Evolutionary conservation across 2,113 vertebrate species (phyloP).

Genomic region (Hemichromis elongatus): DNA sequence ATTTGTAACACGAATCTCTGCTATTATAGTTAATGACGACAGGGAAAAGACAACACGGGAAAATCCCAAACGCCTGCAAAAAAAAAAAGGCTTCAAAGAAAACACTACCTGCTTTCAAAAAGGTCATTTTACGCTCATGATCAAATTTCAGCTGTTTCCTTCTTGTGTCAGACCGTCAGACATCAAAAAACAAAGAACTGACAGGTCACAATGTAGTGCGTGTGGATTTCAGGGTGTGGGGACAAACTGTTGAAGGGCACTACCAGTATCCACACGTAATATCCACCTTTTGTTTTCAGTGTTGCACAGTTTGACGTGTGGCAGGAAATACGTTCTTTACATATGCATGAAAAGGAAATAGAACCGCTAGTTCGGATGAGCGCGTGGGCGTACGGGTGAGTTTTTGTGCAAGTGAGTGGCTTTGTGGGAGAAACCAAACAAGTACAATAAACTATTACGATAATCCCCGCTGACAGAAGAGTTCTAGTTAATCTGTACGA

Average conservation of each 20-base stretch:
- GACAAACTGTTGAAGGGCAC: constrained; percentile 41
- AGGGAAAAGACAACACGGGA: constrained; percentile 18
- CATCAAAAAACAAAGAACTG: constrained; percentile 16
- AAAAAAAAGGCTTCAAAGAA: neutral
- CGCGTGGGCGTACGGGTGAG: neutral
- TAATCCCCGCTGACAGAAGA: neutral
- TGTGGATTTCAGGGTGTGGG: constrained; percentile 46
- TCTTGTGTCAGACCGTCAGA: constrained; percentile 8
- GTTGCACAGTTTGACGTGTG: constrained; percentile 49
- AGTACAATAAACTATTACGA: neutral
- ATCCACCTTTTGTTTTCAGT: constrained; percentile 77
- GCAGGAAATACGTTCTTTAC: constrained; percentile 64
- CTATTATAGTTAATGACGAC: constrained; percentile 16
- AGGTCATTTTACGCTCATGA: neutral
- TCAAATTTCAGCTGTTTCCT: constrained; percentile 45
- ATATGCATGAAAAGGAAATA: constrained; percentile 58
- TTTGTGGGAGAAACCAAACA: neutral
- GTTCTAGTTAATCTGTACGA: neutral
- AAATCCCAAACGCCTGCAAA: constrained; percentile 36
- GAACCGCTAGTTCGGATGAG: neutral
- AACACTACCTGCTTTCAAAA: neutral
- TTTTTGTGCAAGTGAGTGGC: neutral
- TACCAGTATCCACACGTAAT: constrained; percentile 47
- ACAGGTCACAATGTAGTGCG: neutral
- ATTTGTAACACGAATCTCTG: constrained; percentile 29